Conservation (phyloP, 2,113 vertebrate species). For the Lophius piscatorius region DNA sequence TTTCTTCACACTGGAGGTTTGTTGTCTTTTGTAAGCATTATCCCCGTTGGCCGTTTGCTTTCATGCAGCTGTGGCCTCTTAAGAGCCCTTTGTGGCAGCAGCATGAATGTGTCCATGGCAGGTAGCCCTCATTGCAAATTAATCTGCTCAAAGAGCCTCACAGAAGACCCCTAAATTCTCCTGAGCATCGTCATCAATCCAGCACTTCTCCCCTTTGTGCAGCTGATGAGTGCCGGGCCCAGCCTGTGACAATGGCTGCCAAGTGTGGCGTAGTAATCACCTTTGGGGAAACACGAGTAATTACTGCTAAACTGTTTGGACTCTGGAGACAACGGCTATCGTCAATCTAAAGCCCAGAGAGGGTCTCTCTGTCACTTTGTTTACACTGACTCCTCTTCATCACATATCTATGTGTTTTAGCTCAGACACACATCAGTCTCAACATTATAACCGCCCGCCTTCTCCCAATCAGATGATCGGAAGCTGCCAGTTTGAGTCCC, state of each 20-base stretch:
- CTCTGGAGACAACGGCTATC: constrained; percentile 79
- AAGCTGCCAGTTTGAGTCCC: too few relatives aligned
- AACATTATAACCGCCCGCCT: too few relatives aligned
- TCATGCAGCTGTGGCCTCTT: constrained; percentile 82
- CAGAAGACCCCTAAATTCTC: constrained; percentile 84
- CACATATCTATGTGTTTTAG: not conserved
- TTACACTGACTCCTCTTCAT: too few relatives aligned
- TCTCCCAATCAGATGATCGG: too few relatives aligned
- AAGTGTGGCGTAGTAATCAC: constrained; percentile 83
- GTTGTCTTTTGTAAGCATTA: constrained; percentile 85
- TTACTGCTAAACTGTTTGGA: constrained; percentile 86
- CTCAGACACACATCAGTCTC: too few relatives aligned
- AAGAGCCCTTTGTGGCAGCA: constrained; percentile 78
- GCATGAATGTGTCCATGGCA: constrained; percentile 83
- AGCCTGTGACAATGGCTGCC: constrained; percentile 78
- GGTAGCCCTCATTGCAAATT: constrained; percentile 86
- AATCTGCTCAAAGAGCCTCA: constrained; percentile 84
- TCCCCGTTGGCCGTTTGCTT: constrained; percentile 78
- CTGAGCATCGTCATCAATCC: constrained; percentile 80
- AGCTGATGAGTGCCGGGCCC: constrained; percentile 76
- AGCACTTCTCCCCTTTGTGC: constrained; percentile 80
- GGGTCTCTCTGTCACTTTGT: constrained; percentile 72
- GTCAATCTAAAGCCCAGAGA: constrained; percentile 72
- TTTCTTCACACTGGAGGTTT: constrained; percentile 85
- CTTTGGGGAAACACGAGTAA: constrained; percentile 83